phyloP scores from a whole-genome alignment of 2,888 invertebrate species.

The Euplagia quadripunctaria region DNA sequence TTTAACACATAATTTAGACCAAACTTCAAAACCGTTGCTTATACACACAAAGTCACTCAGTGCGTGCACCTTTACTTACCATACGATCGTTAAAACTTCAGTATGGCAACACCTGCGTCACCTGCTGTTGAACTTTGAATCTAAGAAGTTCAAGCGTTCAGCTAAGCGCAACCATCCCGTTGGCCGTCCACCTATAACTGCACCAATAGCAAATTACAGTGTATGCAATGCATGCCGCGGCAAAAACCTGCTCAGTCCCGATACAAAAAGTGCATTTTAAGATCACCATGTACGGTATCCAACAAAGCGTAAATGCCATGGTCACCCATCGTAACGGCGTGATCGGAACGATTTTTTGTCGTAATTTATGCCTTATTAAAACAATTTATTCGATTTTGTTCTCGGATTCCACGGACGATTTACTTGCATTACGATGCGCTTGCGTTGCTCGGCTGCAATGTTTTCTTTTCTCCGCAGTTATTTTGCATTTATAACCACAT shows the following conservation, averaged over 20 bases:
- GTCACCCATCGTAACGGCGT: slow-evolving; percentile 82
- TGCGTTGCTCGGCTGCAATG: slow-evolving; percentile 61
- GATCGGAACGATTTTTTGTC: slow-evolving; percentile 73
- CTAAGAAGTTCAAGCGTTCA: slow-evolving; percentile 42
- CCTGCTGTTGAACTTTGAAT: slow-evolving; percentile 31
- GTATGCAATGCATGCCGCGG: slow-evolving; percentile 54
- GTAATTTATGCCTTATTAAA: slow-evolving; percentile 83
- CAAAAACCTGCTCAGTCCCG: slow-evolving; percentile 58
- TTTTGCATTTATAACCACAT: slow-evolving; percentile 68
- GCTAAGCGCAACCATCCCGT: slow-evolving; percentile 58
- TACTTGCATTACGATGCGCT: slow-evolving; percentile 70
- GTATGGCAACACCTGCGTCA: slow-evolving; percentile 37
- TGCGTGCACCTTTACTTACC: slow-evolving; percentile 47
- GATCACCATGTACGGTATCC: slow-evolving; percentile 73
- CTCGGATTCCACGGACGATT: slow-evolving; percentile 78
- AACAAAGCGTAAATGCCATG: slow-evolving; percentile 86
- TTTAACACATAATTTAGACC: slow-evolving; percentile 1
- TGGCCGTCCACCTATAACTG: slow-evolving; percentile 62
- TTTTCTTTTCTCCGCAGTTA: slow-evolving; percentile 76
- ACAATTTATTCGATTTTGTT: slow-evolving; percentile 81
- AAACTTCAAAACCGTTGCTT: slow-evolving; percentile 26
- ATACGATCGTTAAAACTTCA: slow-evolving; percentile 43
- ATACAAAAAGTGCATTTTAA: slow-evolving; percentile 77
- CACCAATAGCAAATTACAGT: slow-evolving; percentile 64
- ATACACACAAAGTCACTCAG: slow-evolving; percentile 24